Evolutionary conservation across 2,888 invertebrate genomes (phyloP).

Genomic region (Graphium colonna): DNA sequence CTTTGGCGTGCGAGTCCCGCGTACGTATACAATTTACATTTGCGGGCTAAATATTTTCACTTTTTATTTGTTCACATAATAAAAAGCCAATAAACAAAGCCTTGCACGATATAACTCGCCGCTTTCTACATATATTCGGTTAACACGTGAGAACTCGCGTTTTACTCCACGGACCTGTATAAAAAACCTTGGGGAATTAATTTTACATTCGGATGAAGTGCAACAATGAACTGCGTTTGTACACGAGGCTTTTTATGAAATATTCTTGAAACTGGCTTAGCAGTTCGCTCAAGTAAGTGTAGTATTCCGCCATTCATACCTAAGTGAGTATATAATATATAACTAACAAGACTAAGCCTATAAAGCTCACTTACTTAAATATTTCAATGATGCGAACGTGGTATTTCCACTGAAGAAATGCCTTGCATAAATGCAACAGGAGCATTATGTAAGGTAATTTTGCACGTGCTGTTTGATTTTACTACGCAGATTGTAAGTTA

Average conservation of each 20-base stretch:
- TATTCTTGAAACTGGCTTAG: too few species aligned
- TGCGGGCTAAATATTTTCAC: slow-evolving; percentile 21
- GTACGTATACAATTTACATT: slow-evolving; percentile 22
- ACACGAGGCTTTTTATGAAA: not conserved
- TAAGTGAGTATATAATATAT: too few species aligned
- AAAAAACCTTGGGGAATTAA: not conserved
- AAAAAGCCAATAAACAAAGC: slow-evolving; percentile 22
- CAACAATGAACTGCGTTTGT: not conserved
- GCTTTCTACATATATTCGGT: slow-evolving; percentile 9
- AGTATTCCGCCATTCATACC: too few species aligned
- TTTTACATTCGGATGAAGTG: not conserved
- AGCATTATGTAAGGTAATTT: too few species aligned
- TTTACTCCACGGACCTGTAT: not conserved
- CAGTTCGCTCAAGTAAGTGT: too few species aligned
- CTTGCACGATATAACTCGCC: slow-evolving; percentile 9
- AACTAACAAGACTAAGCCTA: too few species aligned
- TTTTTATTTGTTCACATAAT: slow-evolving; percentile 24
- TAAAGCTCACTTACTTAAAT: too few species aligned
- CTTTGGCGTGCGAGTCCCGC: slow-evolving; percentile 20
- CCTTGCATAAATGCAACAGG: too few species aligned
- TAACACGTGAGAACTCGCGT: slow-evolving; percentile 7
- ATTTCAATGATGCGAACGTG: too few species aligned
- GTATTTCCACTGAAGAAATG: too few species aligned
- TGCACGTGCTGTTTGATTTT: too few species aligned
- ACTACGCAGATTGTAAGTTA: too few species aligned